Percentiles rank a stretch among this genome's conserved stretches.
phyloP scores from a whole-genome alignment of 1,140 invertebrate genomes.

The Cyrtorhinus lividipennis region DNA sequence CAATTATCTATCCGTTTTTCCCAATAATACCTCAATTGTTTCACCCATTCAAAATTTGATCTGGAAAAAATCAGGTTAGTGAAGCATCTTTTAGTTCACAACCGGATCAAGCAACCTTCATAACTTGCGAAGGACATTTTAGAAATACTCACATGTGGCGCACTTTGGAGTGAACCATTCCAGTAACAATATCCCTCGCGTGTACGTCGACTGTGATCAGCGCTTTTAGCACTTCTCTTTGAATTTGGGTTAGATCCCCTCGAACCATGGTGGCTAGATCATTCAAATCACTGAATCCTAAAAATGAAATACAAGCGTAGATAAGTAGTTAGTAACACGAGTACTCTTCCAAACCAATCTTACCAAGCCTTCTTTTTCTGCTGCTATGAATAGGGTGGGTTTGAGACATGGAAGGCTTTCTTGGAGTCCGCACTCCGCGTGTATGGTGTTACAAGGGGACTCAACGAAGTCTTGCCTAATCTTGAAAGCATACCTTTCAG shows the following conservation, averaged over 20 bases:
- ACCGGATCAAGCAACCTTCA: too few species aligned
- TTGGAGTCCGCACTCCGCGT: too few species aligned
- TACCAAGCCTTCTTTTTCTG: too few species aligned
- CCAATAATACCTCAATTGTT: constrained; percentile 87
- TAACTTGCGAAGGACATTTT: too few species aligned
- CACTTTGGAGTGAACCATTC: constrained; percentile 50
- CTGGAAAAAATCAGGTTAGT: constrained; percentile 12
- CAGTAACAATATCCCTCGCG: constrained; percentile 62
- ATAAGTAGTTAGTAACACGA: background rate
- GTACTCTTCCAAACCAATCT: constrained; percentile 26
- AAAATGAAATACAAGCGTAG: background rate
- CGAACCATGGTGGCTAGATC: constrained; percentile 61
- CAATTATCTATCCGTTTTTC: constrained; percentile 58
- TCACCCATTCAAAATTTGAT: constrained; percentile 72
- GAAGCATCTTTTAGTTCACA: background rate
- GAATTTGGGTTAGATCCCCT: constrained; percentile 47
- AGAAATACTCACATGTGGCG: constrained; percentile 41
- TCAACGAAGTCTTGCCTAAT: too few species aligned
- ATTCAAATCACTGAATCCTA: constrained; percentile 42
- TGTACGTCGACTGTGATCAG: constrained; percentile 80
- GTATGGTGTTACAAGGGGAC: too few species aligned
- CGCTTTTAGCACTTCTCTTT: constrained; percentile 59
- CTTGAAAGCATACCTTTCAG: constrained; percentile 34
- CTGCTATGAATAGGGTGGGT: too few species aligned
- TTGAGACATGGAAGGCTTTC: too few species aligned